Evolutionary conservation across 2,888 invertebrate genomes (phyloP), one percentile per base, ranked within the genome.

Genomic region (Catocala fraxini): DNA sequence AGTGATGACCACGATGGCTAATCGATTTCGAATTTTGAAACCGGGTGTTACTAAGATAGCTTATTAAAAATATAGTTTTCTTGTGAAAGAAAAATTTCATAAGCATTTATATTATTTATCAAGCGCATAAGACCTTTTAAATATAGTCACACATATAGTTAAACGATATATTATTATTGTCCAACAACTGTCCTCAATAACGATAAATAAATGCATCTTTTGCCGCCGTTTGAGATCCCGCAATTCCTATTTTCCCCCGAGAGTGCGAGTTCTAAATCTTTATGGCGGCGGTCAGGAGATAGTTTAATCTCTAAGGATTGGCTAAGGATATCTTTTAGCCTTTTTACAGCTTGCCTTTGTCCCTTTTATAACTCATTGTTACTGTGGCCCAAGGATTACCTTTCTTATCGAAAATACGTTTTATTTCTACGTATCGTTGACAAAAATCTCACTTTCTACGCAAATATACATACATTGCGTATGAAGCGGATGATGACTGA

Each of bases 341-440:
- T 51, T 43, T 64, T 62, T 41, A 45, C 35, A 10, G 47, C 46
- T 46, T 11, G 33, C 12, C 25, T 56, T 12, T 61, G 25, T 56
- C 13, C 34, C 47, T 42, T 25, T 56, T 42, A 52, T 54, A 12
- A 11, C 13, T 54, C 42, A 43, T 45, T 46, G 49, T 51, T 53
- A 48, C 7, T 55, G 35, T 39, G 4, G 39, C 12, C 33, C 11
- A n/a, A 4, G 56, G 35, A 35, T 25, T 49, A n/a, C n/a, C 47
- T 52, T 52, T 12, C 35, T 51, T 46, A 42, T 55, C 48, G 41
- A 54, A 47, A 46, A 46, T 9, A 6, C 42, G n/a, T 11, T 12
- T 12, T 45, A 13, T 12, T 25, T 25, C 25, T 25, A 25, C 25
- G 25, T 25, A 4, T 3, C 1, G 25, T 25, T 25, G 4, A 25